These are phyloP conservation scores for Lochmaea crataegi DNA, from an alignment of 2,888 invertebrate species.

Conservation along the genomic window DNA sequence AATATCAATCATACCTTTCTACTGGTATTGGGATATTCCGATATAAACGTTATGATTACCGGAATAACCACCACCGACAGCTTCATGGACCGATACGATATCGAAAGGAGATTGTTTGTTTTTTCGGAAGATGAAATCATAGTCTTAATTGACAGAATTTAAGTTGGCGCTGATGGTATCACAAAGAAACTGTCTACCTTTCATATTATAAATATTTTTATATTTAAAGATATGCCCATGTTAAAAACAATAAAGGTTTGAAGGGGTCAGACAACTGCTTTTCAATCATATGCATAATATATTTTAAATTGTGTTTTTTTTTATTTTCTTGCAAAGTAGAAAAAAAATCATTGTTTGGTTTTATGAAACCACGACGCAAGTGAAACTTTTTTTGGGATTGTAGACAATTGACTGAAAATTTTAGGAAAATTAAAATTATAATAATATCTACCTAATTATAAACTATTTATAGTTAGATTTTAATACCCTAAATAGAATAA, in stretches of 20 bases:
- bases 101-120: slow-evolving; percentile 32
- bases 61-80: slow-evolving; percentile 42
- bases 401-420: too few species aligned
- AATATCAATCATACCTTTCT: slow-evolving; percentile 16
- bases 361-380: too few species aligned
- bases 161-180: slow-evolving; percentile 54
- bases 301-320: neutral
- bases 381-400: too few species aligned
- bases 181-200: slow-evolving; percentile 48
- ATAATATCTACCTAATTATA: too few species aligned
- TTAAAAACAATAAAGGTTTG: neutral
- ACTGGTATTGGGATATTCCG: slow-evolving; percentile 8
- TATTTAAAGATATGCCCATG: slow-evolving; percentile 53
- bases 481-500: too few species aligned
- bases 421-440: too few species aligned
- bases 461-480: too few species aligned
- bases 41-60: slow-evolving; percentile 33
- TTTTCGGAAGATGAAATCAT: slow-evolving; percentile 38
- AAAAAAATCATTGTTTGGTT: too few species aligned
- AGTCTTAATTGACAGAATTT: slow-evolving; percentile 53
- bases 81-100: slow-evolving; percentile 29
- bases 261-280: neutral
- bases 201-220: slow-evolving; percentile 55
- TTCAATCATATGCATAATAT: neutral
- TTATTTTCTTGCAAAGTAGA: too few species aligned